Base-by-base conservation (phyloP, 2,797 vertebrate genomes). In the Tokudaia tokunoshimensis region DNA sequence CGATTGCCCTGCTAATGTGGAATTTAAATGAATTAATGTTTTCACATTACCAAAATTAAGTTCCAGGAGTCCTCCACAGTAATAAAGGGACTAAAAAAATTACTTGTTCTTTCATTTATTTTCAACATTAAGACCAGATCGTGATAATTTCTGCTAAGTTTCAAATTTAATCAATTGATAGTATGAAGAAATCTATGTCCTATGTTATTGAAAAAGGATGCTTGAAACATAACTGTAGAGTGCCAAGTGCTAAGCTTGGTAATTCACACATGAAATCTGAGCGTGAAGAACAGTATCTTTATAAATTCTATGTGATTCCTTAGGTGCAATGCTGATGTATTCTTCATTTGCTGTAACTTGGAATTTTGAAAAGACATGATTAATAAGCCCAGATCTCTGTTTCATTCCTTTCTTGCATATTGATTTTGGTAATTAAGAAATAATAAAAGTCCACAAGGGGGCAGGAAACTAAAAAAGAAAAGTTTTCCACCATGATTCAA, bases 1-100 rank as follows among this genome's bases (percentile, higher is more conserved):
- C 81, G 24, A 93, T 63, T 93, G 75, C 82, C 44, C 92, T 98
- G 97, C 97, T 93, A 93, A 97, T 95, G 72, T 47, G n/a, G 95
- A 94, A 93, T 94, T 57, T 96, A 97, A 98, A 97, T 0, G 13
- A 98, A 97, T 93, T 84, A 94, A 75, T 67, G 0, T 0, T 72
- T 97, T 95, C 86, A 12, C 80, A 52, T 85, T 83, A 96, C 67
- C 76, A 91, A 87, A 88, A 31, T 0, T 76, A 95, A 96, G 41
- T 22, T 91, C 2, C 4, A 90, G 70, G 20, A 76, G 6, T 94
- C 0, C 37, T n/a, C 8, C 47, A 22, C 22, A 20, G 2, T 6
- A 67, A 0, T 17, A 37, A 31, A 15, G 50, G 29, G 70, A 78
- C 1, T 7, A 84, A 95, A 3, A 2, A 29, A 55, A 78, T 10